Percentiles rank a stretch among this genome's conserved stretches.
phyloP scores from a whole-genome alignment of 2,888 invertebrate species.

The Parochlus steinenii region DNA sequence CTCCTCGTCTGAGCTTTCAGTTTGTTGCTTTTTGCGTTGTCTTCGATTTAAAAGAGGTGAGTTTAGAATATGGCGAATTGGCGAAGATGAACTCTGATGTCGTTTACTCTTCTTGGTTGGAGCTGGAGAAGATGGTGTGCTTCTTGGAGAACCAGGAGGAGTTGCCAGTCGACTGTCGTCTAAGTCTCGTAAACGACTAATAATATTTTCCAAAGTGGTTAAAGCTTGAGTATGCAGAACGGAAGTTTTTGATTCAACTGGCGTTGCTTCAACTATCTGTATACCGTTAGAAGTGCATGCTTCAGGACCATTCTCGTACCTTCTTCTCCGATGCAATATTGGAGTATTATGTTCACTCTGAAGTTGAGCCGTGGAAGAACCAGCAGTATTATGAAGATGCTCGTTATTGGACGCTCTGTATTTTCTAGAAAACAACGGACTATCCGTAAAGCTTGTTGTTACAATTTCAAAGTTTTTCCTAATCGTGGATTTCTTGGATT shows the following conservation, averaged over 20 bases:
- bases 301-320: conserved; percentile 19
- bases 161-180: conserved; percentile 33
- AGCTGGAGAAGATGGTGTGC: conserved; percentile 59
- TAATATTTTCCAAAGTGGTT: conserved; percentile 39
- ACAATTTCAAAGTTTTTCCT: conserved; percentile 28
- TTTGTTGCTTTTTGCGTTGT: conserved; percentile 55
- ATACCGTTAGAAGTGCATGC: conserved; percentile 17
- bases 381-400: conserved; percentile 12
- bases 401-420: conserved; percentile 20
- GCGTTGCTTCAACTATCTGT: conserved; percentile 25
- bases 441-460: conserved; percentile 31
- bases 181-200: conserved; percentile 35
- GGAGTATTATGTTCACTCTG: conserved; percentile 19
- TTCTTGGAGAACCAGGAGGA: conserved; percentile 40
- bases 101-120: conserved; percentile 54
- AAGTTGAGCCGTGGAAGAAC: conserved; percentile 11
- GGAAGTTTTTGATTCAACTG: conserved; percentile 28
- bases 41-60: conserved; percentile 66
- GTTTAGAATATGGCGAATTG: conserved; percentile 65
- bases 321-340: conserved; percentile 24
- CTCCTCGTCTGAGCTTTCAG: conserved; percentile 74
- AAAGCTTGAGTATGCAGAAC: conserved; percentile 35
- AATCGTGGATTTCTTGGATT: conserved; percentile 3
- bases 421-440: conserved; percentile 30
- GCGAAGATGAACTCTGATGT: conserved; percentile 64